Conservation (phyloP, 2,113 vertebrate species). For the Paedocypris sp. region DNA sequence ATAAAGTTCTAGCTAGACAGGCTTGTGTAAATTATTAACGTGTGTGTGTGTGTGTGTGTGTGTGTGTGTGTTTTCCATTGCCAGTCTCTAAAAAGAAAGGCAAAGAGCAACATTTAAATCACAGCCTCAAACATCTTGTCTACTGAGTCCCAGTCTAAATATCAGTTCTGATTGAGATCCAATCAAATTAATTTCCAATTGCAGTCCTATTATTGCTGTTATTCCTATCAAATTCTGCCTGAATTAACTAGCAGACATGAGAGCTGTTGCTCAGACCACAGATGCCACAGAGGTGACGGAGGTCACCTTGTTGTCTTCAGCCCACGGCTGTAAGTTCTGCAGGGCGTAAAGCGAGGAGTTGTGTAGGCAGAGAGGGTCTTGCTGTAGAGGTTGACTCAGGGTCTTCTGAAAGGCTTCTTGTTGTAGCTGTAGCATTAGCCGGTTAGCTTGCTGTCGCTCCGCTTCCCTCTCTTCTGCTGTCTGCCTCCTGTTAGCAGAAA, state of each 20-base stretch:
- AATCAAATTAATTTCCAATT: constrained; percentile 19
- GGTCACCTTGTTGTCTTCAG: constrained; percentile 89
- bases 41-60: no score
- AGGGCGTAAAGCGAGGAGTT: constrained; percentile 93
- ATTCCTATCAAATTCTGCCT: constrained; percentile 28
- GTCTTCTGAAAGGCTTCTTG: constrained; percentile 94
- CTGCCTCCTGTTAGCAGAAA: constrained; percentile 71
- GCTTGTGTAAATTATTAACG: no score
- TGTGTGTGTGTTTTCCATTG: no score
- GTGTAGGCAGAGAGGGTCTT: constrained; percentile 92
- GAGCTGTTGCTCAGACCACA: constrained; percentile 66
- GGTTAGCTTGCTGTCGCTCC: constrained; percentile 87
- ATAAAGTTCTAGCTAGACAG: no score
- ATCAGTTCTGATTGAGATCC: constrained; percentile 31
- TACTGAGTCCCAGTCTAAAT: constrained; percentile 24
- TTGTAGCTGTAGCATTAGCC: constrained; percentile 93
- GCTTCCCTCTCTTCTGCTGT: constrained; percentile 93
- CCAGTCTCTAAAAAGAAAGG: no score
- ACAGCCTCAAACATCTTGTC: no score
- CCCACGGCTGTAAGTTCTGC: constrained; percentile 98
- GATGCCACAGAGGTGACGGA: constrained; percentile 85
- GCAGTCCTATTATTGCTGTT: constrained; percentile 16
- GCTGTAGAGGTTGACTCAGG: constrained; percentile 79
- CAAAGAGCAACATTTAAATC: no score
- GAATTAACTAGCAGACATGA: constrained; percentile 28